A percentile compares a stretch with the other conserved stretches of the same genome.
Evolutionary conservation across 2,113 vertebrate species (phyloP).

Genomic region (Anthoscopus minutus): DNA sequence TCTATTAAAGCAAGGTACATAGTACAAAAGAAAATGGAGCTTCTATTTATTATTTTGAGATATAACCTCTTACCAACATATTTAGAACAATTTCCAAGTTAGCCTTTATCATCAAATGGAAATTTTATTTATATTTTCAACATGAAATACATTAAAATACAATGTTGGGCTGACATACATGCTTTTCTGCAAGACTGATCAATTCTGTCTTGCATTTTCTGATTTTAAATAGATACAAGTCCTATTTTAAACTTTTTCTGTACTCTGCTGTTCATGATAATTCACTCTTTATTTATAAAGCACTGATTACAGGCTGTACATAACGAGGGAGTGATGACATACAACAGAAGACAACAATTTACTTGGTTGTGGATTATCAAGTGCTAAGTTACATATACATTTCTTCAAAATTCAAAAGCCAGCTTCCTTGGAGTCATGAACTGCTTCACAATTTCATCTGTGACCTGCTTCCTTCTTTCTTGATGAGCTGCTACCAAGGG

Average conservation of each 20-base stretch:
- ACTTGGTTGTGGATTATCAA: background rate
- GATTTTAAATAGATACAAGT: background rate
- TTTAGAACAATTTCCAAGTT: background rate
- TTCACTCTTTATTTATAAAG: conserved; percentile 33
- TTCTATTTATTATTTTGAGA: background rate
- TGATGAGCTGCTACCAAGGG: conserved; percentile 88
- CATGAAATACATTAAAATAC: conserved; percentile 23
- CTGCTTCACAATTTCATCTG: conserved; percentile 80
- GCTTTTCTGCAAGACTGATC: background rate
- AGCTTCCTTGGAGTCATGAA: conserved; percentile 93
- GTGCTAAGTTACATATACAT: background rate
- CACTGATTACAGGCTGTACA: background rate
- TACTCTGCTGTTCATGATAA: background rate
- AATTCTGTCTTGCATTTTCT: background rate
- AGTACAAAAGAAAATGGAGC: background rate
- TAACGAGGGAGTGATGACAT: background rate
- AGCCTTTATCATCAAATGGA: conserved; percentile 15
- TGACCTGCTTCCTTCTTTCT: conserved; percentile 85
- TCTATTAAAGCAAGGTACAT: background rate
- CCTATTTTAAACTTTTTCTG: background rate
- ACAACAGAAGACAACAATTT: background rate
- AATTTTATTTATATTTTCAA: conserved; percentile 56
- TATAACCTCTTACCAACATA: background rate
- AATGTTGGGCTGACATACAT: conserved; percentile 1
- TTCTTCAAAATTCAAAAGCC: conserved; percentile 77